A percentile compares a stretch with the other conserved stretches of the same genome.
phyloP scores from a whole-genome alignment of 2,113 vertebrate species.

The Regulus satrapa region DNA sequence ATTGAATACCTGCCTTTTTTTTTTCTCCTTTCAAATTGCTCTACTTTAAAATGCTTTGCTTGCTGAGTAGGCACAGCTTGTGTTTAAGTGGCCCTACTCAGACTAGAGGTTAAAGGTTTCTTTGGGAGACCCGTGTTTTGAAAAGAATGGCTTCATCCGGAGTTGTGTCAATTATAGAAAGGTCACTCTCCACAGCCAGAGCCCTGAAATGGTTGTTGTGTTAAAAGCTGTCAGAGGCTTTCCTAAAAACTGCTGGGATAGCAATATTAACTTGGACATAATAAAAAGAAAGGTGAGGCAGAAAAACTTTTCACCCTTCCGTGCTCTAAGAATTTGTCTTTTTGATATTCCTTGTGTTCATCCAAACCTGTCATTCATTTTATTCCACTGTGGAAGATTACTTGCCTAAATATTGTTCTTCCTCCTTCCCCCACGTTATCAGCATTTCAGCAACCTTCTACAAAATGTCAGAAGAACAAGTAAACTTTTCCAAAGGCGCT shows the following conservation, averaged over 20 bases:
- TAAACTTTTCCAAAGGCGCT: neutral
- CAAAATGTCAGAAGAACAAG: constrained; percentile 12
- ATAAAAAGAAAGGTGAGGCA: constrained; percentile 12
- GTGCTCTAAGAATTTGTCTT: neutral
- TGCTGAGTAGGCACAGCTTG: constrained; percentile 58
- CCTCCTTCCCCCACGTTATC: neutral
- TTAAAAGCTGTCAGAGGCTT: constrained; percentile 63
- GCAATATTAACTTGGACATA: constrained; percentile 47
- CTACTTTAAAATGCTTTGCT: constrained; percentile 34
- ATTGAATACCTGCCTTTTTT: neutral
- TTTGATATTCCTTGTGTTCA: neutral
- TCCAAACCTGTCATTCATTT: constrained; percentile 10
- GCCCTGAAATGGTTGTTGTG: constrained; percentile 60
- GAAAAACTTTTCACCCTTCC: constrained; percentile 22
- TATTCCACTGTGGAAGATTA: neutral
- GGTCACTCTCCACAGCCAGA: constrained; percentile 64
- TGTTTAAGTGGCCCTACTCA: constrained; percentile 38
- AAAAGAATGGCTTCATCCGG: constrained; percentile 64
- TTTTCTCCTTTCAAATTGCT: neutral
- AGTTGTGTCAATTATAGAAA: constrained; percentile 66
- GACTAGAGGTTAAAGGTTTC: constrained; percentile 60
- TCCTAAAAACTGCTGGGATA: constrained; percentile 59
- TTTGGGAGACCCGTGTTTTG: constrained; percentile 45
- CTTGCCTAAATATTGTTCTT: neutral
- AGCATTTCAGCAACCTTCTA: constrained; percentile 18